Conservation (phyloP, 1,140 invertebrate species). For the Rhopalosiphum maidis region DNA sequence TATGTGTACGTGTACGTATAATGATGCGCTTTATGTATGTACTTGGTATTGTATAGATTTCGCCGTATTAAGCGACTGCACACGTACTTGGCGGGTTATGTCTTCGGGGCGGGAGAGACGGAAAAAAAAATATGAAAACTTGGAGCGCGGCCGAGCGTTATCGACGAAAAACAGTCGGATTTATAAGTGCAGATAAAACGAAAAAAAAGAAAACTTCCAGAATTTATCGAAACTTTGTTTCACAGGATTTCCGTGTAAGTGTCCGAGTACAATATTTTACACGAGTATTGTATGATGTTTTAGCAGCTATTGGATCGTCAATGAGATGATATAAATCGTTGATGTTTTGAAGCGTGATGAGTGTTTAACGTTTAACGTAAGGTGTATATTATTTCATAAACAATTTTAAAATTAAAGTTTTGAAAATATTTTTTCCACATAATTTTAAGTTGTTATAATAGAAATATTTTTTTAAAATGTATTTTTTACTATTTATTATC, state of each 20-base stretch:
- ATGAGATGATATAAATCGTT: background rate
- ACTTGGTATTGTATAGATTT: background rate
- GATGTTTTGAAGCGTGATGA: background rate
- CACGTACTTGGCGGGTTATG: no score
- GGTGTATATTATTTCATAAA: no score
- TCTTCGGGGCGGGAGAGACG: no score
- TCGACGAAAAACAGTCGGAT: conserved; percentile 16
- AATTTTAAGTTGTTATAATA: no score
- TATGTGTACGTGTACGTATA: background rate
- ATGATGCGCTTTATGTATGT: background rate
- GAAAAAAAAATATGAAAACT: background rate
- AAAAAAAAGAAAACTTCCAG: background rate
- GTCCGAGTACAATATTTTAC: background rate
- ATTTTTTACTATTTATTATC: no score
- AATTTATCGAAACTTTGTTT: background rate
- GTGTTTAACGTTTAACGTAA: background rate
- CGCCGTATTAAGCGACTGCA: background rate
- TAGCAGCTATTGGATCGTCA: background rate
- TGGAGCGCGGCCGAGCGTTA: background rate
- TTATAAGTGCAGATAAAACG: background rate
- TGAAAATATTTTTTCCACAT: no score
- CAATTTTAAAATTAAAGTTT: no score
- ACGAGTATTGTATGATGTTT: background rate
- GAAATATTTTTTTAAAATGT: no score
- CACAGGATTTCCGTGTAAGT: background rate